A percentile compares a stretch with the other conserved stretches of the same genome.
Conservation (phyloP, 2,113 vertebrate genomes). For the Lamprologus tigripictilis region DNA sequence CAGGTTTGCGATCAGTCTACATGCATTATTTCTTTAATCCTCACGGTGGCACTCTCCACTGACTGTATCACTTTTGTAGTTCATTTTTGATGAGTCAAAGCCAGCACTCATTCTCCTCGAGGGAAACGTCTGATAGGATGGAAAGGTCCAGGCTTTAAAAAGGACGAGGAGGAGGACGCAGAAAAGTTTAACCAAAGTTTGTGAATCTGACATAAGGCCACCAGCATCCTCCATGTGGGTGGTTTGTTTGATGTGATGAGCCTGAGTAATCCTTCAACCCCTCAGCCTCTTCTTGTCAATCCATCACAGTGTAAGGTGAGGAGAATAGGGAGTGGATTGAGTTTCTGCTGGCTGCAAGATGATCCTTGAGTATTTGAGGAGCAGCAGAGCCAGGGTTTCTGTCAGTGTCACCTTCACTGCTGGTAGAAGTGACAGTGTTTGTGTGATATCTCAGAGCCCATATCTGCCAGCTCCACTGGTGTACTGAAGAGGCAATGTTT, state of each 20-base stretch:
- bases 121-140: slow-evolving; percentile 4
- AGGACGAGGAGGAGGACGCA: neutral
- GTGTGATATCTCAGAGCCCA: neutral
- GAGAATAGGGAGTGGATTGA: slow-evolving; percentile 7
- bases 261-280: neutral
- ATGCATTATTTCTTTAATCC: slow-evolving; percentile 31
- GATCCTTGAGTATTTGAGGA: slow-evolving; percentile 19
- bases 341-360: slow-evolving; percentile 20
- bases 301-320: slow-evolving; percentile 9
- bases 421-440: neutral
- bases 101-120: neutral
- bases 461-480: neutral
- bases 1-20: neutral
- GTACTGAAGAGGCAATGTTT: neutral
- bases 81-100: slow-evolving; percentile 30
- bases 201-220: neutral
- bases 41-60: slow-evolving; percentile 44
- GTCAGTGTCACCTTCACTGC: slow-evolving; percentile 9
- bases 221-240: neutral
- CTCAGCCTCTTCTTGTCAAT: slow-evolving; percentile 6
- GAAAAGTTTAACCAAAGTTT: slow-evolving; percentile 22
- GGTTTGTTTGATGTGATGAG: slow-evolving; percentile 8
- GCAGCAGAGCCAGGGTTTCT: neutral
- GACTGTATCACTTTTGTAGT: neutral
- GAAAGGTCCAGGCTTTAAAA: neutral